A percentile compares a stretch with the other conserved stretches of the same genome.
Conservation (phyloP, 2,888 invertebrate species). For the Zonitis immaculata region DNA sequence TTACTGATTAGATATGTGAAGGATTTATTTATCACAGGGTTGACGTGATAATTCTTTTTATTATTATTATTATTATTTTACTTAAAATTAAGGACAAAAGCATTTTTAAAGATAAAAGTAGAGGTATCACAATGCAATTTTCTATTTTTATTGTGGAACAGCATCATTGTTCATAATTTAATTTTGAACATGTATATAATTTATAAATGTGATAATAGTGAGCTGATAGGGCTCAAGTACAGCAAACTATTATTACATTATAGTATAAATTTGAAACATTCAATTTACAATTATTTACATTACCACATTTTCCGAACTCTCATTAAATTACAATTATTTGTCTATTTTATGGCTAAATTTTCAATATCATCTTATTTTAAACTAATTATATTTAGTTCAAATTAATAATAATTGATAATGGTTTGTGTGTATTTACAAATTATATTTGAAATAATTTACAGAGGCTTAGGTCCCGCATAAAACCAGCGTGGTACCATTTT, state of each 20-base stretch:
- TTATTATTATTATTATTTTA: conserved; percentile 1
- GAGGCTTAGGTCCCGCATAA: conserved; percentile 25
- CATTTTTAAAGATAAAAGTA: conserved; percentile 10
- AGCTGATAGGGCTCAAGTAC: conserved; percentile 28
- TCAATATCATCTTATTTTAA: neutral
- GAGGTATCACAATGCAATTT: conserved; percentile 21
- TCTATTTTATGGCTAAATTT: neutral
- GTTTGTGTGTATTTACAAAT: conserved; percentile 24
- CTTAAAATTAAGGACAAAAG: neutral
- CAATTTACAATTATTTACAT: conserved; percentile 22
- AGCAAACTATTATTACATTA: conserved; percentile 22
- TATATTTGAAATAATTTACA: conserved; percentile 16
- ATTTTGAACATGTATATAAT: neutral
- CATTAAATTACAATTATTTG: conserved; percentile 7
- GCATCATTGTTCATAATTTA: conserved; percentile 10
- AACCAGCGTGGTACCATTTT: conserved; percentile 23
- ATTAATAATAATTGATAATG: too few species aligned
- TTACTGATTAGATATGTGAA: conserved; percentile 16
- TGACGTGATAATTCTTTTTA: conserved; percentile 10
- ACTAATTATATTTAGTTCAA: neutral
- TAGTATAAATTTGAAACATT: neutral
- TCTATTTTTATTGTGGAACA: conserved; percentile 16
- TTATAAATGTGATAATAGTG: conserved; percentile 11
- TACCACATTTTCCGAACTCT: conserved; percentile 24
- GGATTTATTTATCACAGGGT: conserved; percentile 18